Conservation (phyloP, 2,888 invertebrate genomes). For the Xestia rhomboidea region DNA sequence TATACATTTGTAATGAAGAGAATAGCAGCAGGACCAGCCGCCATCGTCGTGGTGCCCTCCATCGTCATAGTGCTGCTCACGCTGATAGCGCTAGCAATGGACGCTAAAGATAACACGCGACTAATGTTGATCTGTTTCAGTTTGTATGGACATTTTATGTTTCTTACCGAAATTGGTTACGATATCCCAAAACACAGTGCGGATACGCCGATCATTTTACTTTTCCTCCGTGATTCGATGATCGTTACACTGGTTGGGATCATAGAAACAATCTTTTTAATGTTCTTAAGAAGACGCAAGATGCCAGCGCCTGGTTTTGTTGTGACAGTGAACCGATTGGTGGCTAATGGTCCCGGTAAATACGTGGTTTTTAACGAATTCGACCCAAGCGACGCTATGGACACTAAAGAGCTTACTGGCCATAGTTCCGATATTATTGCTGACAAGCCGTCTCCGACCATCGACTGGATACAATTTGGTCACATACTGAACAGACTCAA, state of each 20-base stretch:
- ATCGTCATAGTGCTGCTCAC: conserved; percentile 90
- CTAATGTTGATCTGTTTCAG: conserved; percentile 90
- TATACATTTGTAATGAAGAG: conserved; percentile 91
- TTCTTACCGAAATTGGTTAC: conserved; percentile 91
- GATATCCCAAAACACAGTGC: conserved; percentile 91
- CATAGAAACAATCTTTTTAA: conserved; percentile 81
- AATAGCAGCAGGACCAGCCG: conserved; percentile 90
- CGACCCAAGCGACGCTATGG: conserved; percentile 78
- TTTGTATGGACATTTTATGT: conserved; percentile 91
- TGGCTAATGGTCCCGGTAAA: conserved; percentile 81
- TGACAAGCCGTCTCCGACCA: conserved; percentile 65
- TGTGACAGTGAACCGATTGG: conserved; percentile 76
- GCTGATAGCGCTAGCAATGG: conserved; percentile 90
- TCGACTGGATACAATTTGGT: conserved; percentile 86
- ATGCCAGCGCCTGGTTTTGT: conserved; percentile 82
- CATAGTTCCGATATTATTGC: conserved; percentile 68
- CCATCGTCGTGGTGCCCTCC: conserved; percentile 90
- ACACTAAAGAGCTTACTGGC: conserved; percentile 75
- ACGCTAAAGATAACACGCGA: conserved; percentile 90
- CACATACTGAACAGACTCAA: conserved; percentile 82
- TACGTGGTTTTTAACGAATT: conserved; percentile 87
- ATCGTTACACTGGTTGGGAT: conserved; percentile 81
- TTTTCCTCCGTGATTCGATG: conserved; percentile 87
- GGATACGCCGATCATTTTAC: conserved; percentile 90
- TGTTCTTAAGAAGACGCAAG: conserved; percentile 77